A percentile compares a stretch with the other conserved stretches of the same genome.
Conservation (phyloP, 2,113 vertebrate species). For the Marmota monax region DNA sequence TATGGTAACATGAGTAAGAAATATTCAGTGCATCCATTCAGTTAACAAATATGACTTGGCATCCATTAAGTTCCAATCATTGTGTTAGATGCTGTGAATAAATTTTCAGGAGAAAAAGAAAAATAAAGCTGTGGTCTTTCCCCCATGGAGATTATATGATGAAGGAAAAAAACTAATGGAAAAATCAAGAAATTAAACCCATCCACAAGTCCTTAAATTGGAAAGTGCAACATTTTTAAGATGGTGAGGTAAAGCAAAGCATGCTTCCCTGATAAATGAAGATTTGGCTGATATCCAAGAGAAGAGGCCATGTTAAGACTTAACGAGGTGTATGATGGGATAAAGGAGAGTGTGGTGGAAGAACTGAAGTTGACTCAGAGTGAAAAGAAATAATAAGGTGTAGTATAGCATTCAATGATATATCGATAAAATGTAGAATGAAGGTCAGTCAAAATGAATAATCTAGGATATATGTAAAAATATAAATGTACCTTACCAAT, state of each 20-base stretch:
- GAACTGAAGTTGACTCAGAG: neutral
- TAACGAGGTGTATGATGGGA: neutral
- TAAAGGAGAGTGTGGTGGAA: neutral
- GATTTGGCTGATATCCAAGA: neutral
- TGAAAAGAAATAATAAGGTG: neutral
- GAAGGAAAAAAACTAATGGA: neutral
- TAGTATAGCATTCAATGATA: neutral
- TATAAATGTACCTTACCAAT: neutral
- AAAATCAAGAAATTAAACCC: neutral
- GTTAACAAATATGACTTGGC: neutral
- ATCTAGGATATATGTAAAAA: neutral
- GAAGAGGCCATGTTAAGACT: neutral
- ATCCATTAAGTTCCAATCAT: neutral
- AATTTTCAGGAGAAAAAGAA: neutral
- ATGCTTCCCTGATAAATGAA: neutral
- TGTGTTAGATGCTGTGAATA: neutral
- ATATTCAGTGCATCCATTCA: neutral
- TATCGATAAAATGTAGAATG: neutral
- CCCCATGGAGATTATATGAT: neutral
- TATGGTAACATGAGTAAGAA: neutral
- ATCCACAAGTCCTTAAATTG: neutral
- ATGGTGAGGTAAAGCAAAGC: neutral
- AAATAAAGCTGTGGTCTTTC: neutral
- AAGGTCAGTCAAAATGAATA: neutral
- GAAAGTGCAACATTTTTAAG: neutral